These are phyloP conservation scores for Seira ritae DNA, from an alignment of 2,888 invertebrate genomes.

Conservation along the genomic window DNA sequence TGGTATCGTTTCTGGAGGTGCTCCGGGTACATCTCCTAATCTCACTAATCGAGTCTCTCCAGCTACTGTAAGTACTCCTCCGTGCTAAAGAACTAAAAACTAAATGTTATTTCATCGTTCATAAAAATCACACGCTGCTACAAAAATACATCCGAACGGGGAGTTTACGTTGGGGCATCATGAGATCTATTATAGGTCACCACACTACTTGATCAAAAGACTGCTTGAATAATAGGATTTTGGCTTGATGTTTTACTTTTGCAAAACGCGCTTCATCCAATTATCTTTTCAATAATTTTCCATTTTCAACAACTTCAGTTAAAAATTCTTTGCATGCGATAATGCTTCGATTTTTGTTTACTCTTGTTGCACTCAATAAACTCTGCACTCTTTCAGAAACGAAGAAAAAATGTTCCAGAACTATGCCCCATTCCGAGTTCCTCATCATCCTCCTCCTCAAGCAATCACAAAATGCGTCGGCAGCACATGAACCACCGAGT, in stretches of 20 bases:
- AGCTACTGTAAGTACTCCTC: slow-evolving; percentile 90
- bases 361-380: neutral
- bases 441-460: neutral
- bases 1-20: neutral
- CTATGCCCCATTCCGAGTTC: slow-evolving; percentile 39
- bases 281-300: too few species aligned
- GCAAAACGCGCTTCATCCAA: too few species aligned
- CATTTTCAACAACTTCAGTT: too few species aligned
- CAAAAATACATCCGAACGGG: too few species aligned
- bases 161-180: neutral
- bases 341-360: neutral
- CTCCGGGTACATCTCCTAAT: slow-evolving; percentile 75
- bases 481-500: too few species aligned
- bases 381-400: slow-evolving; percentile 36
- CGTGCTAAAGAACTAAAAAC: neutral
- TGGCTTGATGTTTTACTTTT: too few species aligned
- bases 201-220: too few species aligned
- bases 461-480: slow-evolving; percentile 24
- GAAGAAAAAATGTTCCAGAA: slow-evolving; percentile 51
- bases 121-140: too few species aligned
- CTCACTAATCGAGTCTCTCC: slow-evolving; percentile 89
- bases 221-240: too few species aligned
- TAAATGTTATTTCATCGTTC: neutral
- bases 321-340: too few species aligned
- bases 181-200: neutral